Conservation (phyloP, 2,888 invertebrate genomes). For the Ormyrus pomaceus region DNA sequence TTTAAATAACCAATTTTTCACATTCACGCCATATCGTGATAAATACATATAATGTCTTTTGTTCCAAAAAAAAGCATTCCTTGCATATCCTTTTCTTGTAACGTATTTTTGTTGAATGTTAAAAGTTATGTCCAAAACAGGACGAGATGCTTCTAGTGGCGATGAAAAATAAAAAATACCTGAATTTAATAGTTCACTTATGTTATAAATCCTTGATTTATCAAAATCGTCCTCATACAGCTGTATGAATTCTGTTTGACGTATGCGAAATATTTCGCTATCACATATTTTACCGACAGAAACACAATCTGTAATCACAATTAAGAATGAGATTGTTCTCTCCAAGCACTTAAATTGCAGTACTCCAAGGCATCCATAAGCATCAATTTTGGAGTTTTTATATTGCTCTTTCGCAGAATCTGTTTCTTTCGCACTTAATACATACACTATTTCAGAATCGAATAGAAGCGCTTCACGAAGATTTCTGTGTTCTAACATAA, state of each 20-base stretch:
- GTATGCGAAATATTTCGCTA: slow-evolving; percentile 95
- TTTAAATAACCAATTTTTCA: slow-evolving; percentile 93
- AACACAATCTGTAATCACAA: slow-evolving; percentile 96
- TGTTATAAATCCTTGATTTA: slow-evolving; percentile 80
- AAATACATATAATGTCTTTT: slow-evolving; percentile 96
- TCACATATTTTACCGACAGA: slow-evolving; percentile 97
- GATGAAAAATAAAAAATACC: slow-evolving; percentile 99
- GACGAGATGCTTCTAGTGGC: slow-evolving; percentile 77
- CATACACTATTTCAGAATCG: slow-evolving; percentile 94
- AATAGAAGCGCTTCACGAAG: slow-evolving; percentile 92
- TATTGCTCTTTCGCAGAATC: slow-evolving; percentile 93
- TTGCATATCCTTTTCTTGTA: slow-evolving; percentile 84
- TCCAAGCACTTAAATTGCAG: slow-evolving; percentile 92
- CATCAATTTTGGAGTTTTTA: slow-evolving; percentile 89
- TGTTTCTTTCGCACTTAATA: slow-evolving; percentile 89
- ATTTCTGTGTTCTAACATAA: slow-evolving; percentile 92
- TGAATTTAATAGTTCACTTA: slow-evolving; percentile 94
- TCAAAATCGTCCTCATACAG: slow-evolving; percentile 82
- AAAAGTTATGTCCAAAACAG: slow-evolving; percentile 91
- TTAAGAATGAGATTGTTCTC: slow-evolving; percentile 89
- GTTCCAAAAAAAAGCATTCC: slow-evolving; percentile 99
- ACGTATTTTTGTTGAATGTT: slow-evolving; percentile 91
- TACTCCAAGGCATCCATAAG: slow-evolving; percentile 97
- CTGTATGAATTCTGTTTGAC: slow-evolving; percentile 93
- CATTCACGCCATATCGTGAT: slow-evolving; percentile 93